phyloP scores from a whole-genome alignment of 2,113 vertebrate species.

The Pao palembangensis region DNA sequence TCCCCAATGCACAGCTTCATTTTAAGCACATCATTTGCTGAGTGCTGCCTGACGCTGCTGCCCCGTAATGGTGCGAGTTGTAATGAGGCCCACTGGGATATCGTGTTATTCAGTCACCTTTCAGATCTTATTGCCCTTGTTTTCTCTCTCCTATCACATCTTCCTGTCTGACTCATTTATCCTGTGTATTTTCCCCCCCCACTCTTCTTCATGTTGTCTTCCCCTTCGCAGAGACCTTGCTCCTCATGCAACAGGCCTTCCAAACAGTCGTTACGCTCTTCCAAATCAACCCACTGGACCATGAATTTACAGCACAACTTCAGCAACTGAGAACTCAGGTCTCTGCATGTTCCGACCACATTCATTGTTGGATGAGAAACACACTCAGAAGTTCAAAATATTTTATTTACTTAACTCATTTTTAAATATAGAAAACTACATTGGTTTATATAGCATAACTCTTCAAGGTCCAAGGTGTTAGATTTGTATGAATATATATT shows the following conservation, averaged over 20 bases:
- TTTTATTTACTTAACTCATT: too few species aligned
- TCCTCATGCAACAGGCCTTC: conserved; percentile 43
- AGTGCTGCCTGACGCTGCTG: conserved; percentile 41
- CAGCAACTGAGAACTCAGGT: conserved; percentile 59
- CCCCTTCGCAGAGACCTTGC: conserved; percentile 60
- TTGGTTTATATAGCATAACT: too few species aligned
- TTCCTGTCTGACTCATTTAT: conserved; percentile 28
- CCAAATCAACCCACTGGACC: conserved; percentile 39
- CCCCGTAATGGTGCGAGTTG: conserved; percentile 40
- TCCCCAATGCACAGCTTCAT: conserved; percentile 36
- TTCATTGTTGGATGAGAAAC: not conserved
- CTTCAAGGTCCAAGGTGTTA: too few species aligned
- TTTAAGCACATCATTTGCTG: conserved; percentile 61
- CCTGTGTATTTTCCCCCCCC: conserved; percentile 9
- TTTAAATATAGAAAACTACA: too few species aligned
- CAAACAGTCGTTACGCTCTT: conserved; percentile 44
- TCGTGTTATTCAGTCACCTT: conserved; percentile 62
- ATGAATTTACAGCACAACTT: conserved; percentile 37
- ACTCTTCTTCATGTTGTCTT: conserved; percentile 6
- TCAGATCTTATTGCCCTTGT: conserved; percentile 26
- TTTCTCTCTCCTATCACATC: conserved; percentile 7
- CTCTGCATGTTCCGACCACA: conserved; percentile 3
- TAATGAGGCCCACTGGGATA: conserved; percentile 67
- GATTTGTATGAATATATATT: too few species aligned
- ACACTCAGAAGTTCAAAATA: too few species aligned